Evolutionary conservation across 2,888 invertebrate species (phyloP).

Genomic region (Macaria liturata): DNA sequence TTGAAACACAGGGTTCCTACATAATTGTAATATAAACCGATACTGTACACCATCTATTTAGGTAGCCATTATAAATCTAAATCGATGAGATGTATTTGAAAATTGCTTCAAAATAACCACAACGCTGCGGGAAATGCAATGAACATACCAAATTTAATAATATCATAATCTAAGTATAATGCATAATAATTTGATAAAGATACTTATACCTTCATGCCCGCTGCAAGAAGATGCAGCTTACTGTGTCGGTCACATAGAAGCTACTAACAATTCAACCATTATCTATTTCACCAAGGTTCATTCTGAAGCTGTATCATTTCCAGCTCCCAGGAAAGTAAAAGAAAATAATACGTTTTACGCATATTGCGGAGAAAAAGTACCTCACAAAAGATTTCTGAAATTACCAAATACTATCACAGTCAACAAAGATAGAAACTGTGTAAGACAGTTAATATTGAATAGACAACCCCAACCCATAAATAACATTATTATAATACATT

Average conservation of each 20-base stretch:
- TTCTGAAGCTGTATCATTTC: constrained; percentile 31
- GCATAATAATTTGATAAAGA: constrained; percentile 27
- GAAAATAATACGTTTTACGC: constrained; percentile 49
- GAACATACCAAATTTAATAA: too few species aligned
- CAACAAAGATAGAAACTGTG: constrained; percentile 35
- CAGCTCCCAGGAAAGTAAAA: constrained; percentile 24
- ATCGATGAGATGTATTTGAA: too few species aligned
- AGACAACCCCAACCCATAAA: constrained; percentile 40
- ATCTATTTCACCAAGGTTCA: constrained; percentile 59
- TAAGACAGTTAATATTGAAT: constrained; percentile 51
- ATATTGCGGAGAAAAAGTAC: constrained; percentile 38
- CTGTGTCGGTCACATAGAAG: constrained; percentile 54
- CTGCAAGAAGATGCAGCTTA: constrained; percentile 41
- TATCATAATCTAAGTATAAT: too few species aligned
- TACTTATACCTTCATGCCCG: constrained; percentile 54
- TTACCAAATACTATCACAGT: constrained; percentile 46
- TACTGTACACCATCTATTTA: too few species aligned
- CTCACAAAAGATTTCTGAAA: constrained; percentile 25
- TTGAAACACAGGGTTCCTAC: too few species aligned
- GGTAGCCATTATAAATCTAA: too few species aligned
- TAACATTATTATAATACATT: constrained; percentile 59
- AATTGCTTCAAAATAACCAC: too few species aligned
- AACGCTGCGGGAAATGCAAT: too few species aligned
- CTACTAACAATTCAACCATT: constrained; percentile 39
- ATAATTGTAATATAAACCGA: too few species aligned